Evolutionary conservation across 1,140 invertebrate genomes (phyloP), one percentile per base, ranked within the genome.

Genomic region (Trichoplusia ni): DNA sequence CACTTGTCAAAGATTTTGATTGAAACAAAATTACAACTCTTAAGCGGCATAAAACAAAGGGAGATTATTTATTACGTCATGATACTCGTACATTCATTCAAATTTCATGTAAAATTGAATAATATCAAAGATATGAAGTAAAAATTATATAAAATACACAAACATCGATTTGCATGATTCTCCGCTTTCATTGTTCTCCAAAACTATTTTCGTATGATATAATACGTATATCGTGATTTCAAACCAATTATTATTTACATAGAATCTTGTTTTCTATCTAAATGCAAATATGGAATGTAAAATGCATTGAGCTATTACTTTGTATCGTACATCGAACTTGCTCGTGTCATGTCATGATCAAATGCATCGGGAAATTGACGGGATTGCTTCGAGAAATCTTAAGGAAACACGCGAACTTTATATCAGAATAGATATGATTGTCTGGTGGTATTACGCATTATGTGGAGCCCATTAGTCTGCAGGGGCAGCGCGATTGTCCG

Each of bases 201-300:
- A 23, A 23, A 49, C 40, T 8, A 18, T 49, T 49, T 49, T 14
- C 16, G 23, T 49, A 31, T 47, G 23, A 49, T 18, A 11, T 27
- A 9, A 27, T 14, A 5, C 6, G n/a, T 27, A 23, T 44, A 27
- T 18, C 46, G 23, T 27, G 51, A 56, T 40, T 40, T 13, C 6
- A 16, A 25, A 16, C 13, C 4, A n/a, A 9, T 40, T 16, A 27
- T 27, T 56, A 51, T 6, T 25, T 33, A 40, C 27, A 56, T 25
- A 19, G 21, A 27, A 25, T 38, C 51, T 35, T 40, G 27, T 33
- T 53, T 68, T 69, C 72, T 47, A 70, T 77, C 61, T 77, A 77
- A 69, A 77, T 77, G 75, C 58, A 75, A 77, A 73, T 71, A 11
- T 6, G 18, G 47, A 46, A 38, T 61, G 38, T 29, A 59, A 33